Conservation (phyloP, 30 jellyfish, hydroid and myxozoan genomes). For the Rhopilema esculentum region DNA sequence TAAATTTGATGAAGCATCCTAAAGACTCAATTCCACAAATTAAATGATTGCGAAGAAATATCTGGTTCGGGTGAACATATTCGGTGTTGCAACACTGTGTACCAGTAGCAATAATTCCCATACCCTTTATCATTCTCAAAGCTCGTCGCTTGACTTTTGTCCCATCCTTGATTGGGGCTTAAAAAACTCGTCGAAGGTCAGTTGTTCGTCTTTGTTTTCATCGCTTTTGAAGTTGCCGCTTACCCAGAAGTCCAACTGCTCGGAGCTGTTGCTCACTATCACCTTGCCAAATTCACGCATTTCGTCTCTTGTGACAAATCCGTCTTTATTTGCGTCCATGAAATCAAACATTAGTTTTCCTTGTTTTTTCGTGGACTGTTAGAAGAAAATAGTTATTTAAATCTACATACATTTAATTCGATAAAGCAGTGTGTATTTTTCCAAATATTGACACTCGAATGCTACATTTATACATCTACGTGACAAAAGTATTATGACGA, state of each 20-base stretch:
- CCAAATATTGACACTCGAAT: too few species aligned
- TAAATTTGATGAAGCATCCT: too few species aligned
- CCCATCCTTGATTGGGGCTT: constrained; percentile 58
- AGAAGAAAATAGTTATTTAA: background rate
- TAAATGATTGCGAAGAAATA: too few species aligned
- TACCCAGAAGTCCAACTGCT: constrained; percentile 54
- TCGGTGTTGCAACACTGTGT: too few species aligned
- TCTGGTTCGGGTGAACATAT: too few species aligned
- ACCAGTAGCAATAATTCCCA: too few species aligned
- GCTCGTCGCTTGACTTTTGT: background rate
- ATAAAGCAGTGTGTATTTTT: too few species aligned
- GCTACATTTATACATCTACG: too few species aligned
- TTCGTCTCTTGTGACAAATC: constrained; percentile 48
- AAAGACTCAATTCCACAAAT: too few species aligned
- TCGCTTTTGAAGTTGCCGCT: constrained; percentile 61
- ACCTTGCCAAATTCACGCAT: constrained; percentile 65
- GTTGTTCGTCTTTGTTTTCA: constrained; percentile 37
- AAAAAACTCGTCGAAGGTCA: constrained; percentile 56
- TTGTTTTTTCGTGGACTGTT: constrained; percentile 45
- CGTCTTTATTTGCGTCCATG: constrained; percentile 63
- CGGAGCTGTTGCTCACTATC: constrained; percentile 32
- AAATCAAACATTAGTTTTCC: constrained; percentile 60
- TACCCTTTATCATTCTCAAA: background rate
- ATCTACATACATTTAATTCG: too few species aligned
- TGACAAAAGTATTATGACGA: too few species aligned